Conservation (phyloP, 92 coral and sea anemone genomes). For the Metridium senile region DNA sequence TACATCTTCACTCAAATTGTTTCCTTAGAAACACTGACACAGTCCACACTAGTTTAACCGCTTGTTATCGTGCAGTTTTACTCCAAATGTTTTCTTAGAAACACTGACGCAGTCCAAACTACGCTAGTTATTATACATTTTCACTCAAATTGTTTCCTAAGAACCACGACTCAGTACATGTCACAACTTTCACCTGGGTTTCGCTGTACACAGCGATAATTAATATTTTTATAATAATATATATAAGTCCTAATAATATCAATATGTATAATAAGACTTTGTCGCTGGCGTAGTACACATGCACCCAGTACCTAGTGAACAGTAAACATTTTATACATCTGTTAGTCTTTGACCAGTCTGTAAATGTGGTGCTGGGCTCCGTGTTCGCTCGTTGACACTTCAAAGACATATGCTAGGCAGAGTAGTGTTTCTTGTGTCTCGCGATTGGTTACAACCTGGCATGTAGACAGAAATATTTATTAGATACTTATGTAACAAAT, state of each 20-base stretch:
- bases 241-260: neutral
- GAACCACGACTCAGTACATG: too few species aligned
- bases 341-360: constrained; percentile 90
- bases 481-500: too few species aligned
- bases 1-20: too few species aligned
- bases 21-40: too few species aligned
- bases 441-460: constrained; percentile 89
- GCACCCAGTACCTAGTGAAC: neutral
- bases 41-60: too few species aligned
- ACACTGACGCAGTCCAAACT: too few species aligned
- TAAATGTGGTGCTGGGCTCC: constrained; percentile 99
- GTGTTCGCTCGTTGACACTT: constrained; percentile 98
- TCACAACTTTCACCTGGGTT: neutral
- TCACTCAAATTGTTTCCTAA: too few species aligned
- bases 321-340: neutral
- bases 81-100: too few species aligned
- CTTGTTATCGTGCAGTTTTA: too few species aligned
- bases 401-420: constrained; percentile 95
- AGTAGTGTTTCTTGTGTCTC: constrained; percentile 96
- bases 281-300: neutral
- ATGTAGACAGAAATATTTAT: neutral
- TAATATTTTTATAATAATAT: neutral
- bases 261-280: neutral
- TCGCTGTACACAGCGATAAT: neutral
- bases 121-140: too few species aligned